Percentiles rank a stretch among this genome's conserved stretches.
phyloP scores from a whole-genome alignment of 2,888 invertebrate genomes.

The Drepana falcataria region DNA sequence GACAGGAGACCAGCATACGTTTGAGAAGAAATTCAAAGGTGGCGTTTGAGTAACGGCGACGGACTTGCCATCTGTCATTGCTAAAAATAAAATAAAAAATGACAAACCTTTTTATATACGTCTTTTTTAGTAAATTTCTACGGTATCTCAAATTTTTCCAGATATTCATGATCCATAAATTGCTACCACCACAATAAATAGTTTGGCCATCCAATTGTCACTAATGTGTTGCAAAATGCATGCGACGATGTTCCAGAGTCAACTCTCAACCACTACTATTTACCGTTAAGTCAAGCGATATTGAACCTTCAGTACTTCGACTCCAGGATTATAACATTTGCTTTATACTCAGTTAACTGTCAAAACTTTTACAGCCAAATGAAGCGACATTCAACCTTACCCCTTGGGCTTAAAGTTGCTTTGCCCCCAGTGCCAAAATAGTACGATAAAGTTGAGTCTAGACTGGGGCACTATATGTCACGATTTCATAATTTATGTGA shows the following conservation, averaged over 20 bases:
- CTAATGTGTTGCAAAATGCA: slow-evolving; percentile 52
- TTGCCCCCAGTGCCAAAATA: not conserved
- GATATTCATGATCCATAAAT: slow-evolving; percentile 36
- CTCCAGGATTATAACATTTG: not conserved
- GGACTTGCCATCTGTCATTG: too few species aligned
- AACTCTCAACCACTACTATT: slow-evolving; percentile 17
- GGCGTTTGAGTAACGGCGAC: too few species aligned
- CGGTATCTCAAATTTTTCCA: too few species aligned
- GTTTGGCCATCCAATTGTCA: slow-evolving; percentile 42
- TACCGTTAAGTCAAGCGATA: not conserved
- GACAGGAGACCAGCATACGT: too few species aligned
- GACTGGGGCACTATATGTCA: slow-evolving; percentile 24
- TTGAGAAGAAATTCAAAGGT: too few species aligned
- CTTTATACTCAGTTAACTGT: not conserved
- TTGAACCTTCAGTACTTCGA: slow-evolving; percentile 4
- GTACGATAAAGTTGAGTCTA: slow-evolving; percentile 21
- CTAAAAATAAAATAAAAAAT: too few species aligned
- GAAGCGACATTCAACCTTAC: not conserved
- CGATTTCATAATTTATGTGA: slow-evolving; percentile 16
- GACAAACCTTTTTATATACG: too few species aligned
- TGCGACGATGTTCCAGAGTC: slow-evolving; percentile 39
- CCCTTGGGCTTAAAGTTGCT: not conserved
- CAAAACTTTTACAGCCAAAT: not conserved
- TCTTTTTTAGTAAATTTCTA: too few species aligned
- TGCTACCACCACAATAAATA: slow-evolving; percentile 45